These are phyloP conservation scores for Onchidella celtica DNA, from an alignment of 2,888 invertebrate species.

Conservation along the genomic window DNA sequence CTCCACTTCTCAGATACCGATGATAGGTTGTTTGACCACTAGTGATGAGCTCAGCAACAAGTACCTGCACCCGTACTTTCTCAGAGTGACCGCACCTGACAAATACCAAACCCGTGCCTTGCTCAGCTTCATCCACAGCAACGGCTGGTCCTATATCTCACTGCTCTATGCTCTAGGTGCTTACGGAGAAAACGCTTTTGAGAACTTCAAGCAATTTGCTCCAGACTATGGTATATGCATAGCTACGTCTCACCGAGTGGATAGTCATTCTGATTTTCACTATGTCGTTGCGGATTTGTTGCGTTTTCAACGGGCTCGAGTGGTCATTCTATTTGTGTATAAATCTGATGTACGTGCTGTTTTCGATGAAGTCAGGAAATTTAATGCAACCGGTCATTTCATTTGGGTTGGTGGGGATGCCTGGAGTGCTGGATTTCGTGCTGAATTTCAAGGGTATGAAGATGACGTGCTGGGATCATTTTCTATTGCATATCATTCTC, in stretches of 20 bases:
- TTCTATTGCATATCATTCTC: background rate
- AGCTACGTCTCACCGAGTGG: constrained; percentile 5
- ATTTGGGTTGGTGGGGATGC: constrained; percentile 71
- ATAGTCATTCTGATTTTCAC: constrained; percentile 36
- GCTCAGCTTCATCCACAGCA: constrained; percentile 56
- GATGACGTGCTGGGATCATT: background rate
- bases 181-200: constrained; percentile 64
- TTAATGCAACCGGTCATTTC: constrained; percentile 55
- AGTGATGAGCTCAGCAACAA: constrained; percentile 63
- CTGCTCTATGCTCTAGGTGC: constrained; percentile 86
- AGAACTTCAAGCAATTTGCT: constrained; percentile 1
- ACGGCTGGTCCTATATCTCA: constrained; percentile 89
- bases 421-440: constrained; percentile 29
- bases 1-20: constrained; percentile 58
- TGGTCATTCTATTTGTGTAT: constrained; percentile 65
- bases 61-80: constrained; percentile 58
- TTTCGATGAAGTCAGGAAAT: constrained; percentile 54
- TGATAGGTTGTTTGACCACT: constrained; percentile 61
- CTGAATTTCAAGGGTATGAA: background rate
- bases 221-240: constrained; percentile 12
- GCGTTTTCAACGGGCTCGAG: constrained; percentile 52
- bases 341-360: constrained; percentile 57
- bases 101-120: constrained; percentile 61
- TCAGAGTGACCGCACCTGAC: constrained; percentile 65
- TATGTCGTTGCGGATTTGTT: constrained; percentile 47